A percentile compares a stretch with the other conserved stretches of the same genome.
Conservation (phyloP, 2,888 invertebrate genomes). For the Labia minor region DNA sequence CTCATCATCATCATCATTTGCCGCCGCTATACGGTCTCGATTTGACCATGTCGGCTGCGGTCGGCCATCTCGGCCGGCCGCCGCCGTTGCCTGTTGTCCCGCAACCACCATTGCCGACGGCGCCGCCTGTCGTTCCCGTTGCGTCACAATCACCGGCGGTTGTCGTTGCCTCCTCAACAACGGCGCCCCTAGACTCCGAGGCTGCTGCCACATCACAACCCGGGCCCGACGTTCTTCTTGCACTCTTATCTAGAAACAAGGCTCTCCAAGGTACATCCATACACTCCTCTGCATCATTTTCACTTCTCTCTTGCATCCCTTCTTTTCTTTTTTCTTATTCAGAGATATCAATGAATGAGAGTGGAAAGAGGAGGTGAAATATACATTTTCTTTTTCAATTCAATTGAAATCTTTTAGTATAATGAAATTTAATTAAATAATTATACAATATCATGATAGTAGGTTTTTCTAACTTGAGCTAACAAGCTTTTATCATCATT, state of each 20-base stretch:
- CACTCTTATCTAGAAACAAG: slow-evolving; percentile 75
- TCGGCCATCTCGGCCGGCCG: slow-evolving; percentile 28
- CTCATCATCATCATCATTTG: slow-evolving; percentile 25
- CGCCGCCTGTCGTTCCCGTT: slow-evolving; percentile 29
- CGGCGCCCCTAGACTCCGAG: slow-evolving; percentile 19
- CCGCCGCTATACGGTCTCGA: slow-evolving; percentile 31
- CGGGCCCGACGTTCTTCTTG: slow-evolving; percentile 74
- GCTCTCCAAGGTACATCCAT: slow-evolving; percentile 82
- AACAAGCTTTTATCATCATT: too few species aligned
- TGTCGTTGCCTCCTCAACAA: not conserved
- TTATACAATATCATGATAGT: too few species aligned
- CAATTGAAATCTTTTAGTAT: too few species aligned
- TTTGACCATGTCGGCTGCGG: slow-evolving; percentile 38
- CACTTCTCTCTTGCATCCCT: too few species aligned
- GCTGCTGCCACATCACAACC: slow-evolving; percentile 35
- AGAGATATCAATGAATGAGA: too few species aligned
- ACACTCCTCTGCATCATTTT: too few species aligned
- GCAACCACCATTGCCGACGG: slow-evolving; percentile 24
- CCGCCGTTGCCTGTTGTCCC: slow-evolving; percentile 24
- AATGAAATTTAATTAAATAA: too few species aligned
- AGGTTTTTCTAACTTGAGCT: too few species aligned
- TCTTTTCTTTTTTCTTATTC: too few species aligned
- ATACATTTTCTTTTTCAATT: too few species aligned
- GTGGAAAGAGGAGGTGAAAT: too few species aligned
- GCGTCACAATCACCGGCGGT: slow-evolving; percentile 27